Conservation (phyloP, 2,888 invertebrate genomes). For the Eupeodes latifasciatus region DNA sequence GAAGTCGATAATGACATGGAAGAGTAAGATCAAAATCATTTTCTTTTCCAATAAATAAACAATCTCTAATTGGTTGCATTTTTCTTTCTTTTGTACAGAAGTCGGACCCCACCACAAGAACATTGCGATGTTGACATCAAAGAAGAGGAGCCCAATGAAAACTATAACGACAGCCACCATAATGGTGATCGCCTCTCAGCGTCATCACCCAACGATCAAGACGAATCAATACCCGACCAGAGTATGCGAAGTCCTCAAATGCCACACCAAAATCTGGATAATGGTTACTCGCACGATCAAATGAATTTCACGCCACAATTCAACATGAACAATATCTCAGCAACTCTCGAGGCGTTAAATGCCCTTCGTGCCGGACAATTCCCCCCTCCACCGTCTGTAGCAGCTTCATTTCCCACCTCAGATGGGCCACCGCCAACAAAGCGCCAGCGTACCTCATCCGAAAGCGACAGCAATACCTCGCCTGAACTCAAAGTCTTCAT, state of each 20-base stretch:
- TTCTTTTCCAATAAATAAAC: not conserved
- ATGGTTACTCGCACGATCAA: conserved; percentile 77
- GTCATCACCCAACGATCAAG: conserved; percentile 77
- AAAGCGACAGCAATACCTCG: conserved; percentile 75
- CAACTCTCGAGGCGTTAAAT: conserved; percentile 83
- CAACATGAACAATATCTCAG: conserved; percentile 83
- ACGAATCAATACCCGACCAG: conserved; percentile 77
- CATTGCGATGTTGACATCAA: conserved; percentile 83
- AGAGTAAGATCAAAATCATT: conserved; percentile 80
- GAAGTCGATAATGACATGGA: conserved; percentile 83
- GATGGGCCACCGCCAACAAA: conserved; percentile 79
- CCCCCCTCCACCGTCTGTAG: conserved; percentile 82
- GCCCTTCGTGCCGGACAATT: conserved; percentile 82
- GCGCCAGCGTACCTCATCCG: conserved; percentile 80
- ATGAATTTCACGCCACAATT: conserved; percentile 82
- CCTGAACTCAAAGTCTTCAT: conserved; percentile 82
- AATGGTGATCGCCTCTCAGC: conserved; percentile 78
- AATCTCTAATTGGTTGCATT: not conserved
- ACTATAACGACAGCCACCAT: conserved; percentile 81
- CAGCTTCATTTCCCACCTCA: conserved; percentile 79
- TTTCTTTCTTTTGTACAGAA: conserved; percentile 78
- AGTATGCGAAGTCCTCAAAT: conserved; percentile 77
- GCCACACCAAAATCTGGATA: conserved; percentile 76
- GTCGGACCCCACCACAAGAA: conserved; percentile 83
- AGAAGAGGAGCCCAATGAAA: conserved; percentile 82